phyloP scores from a whole-genome alignment of 2,113 vertebrate genomes.

The Mesitornis unicolor region DNA sequence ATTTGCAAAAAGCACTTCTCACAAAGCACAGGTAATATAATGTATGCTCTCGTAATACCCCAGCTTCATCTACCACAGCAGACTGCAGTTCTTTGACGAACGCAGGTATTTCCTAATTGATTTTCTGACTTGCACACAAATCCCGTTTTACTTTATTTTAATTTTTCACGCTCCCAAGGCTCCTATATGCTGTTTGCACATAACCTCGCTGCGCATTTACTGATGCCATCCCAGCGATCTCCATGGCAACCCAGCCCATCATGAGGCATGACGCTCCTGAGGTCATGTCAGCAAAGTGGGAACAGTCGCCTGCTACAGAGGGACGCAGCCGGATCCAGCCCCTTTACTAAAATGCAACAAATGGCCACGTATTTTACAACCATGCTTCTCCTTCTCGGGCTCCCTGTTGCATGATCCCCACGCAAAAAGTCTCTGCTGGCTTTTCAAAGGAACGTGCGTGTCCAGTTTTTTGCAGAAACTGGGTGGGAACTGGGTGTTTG shows the following conservation, averaged over 20 bases:
- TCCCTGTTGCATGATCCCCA: accelerated
- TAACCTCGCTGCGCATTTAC: not conserved
- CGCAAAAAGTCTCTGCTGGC: not conserved
- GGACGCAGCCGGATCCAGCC: not conserved
- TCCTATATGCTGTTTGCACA: not conserved
- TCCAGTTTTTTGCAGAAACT: not conserved
- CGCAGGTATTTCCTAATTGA: not conserved
- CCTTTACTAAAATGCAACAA: not conserved
- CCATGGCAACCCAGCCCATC: slow-evolving; percentile 16
- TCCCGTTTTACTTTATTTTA: not conserved
- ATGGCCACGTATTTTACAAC: not conserved
- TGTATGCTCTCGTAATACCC: not conserved
- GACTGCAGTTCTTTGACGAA: not conserved
- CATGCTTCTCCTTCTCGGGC: not conserved
- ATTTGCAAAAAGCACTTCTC: not conserved
- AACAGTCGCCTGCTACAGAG: not conserved
- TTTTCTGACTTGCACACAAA: not conserved
- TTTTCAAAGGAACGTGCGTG: not conserved
- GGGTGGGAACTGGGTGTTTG: not conserved
- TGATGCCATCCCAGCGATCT: not conserved
- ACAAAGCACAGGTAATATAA: not conserved
- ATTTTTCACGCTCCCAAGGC: not conserved
- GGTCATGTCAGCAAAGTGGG: not conserved
- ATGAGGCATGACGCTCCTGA: not conserved
- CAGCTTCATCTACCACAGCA: not conserved